Evolutionary conservation across 1,140 invertebrate species (phyloP), one percentile per base, ranked within the genome.

Genomic region (Microplitis mediator): DNA sequence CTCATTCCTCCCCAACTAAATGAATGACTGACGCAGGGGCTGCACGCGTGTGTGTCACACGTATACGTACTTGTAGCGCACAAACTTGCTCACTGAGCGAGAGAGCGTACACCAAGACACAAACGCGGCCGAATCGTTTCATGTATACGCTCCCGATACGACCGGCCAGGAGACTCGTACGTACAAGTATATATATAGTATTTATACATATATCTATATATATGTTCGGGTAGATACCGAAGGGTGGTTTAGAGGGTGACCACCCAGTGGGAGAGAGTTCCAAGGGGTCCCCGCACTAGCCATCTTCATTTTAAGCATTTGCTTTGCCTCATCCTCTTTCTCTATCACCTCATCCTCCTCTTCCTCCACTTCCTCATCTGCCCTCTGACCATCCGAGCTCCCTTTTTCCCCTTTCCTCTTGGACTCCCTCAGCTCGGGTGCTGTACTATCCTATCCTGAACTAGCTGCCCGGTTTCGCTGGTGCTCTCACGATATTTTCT

Each of bases 381-480:
- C 69, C 75, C 69, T 67, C 69, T 75, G 45, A 63, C 77, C 71
- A 67, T 54, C 71, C 67, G 74, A 69, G 52, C 69, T 71, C 60
- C 65, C 75, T 74, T 16, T 78, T 65, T 76, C 69, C 66, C 36
- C 67, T 70, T 68, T 58, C 71, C 73, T 52, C 66, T 62, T n/a
- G 67, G 23, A 23, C 9, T 16, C 71, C 54, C 64, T 82, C 81
- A 79, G 80, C 77, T 77, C 86, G 83, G 83, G 83, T 85, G 85
- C 85, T 85, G 85, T 84, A 87, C 88, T 83, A 86, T 83, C 87
- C 84, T 84, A 85, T 86, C 86, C 87, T 86, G 86, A 86, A 87
- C 87, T 85, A 83, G 83, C 81, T 82, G 23, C 70, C 51, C 74
- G 32, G 65, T 73, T 61, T 58, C 56, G 70, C 66, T 14, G 69